These are phyloP conservation scores for Laticauda colubrina DNA, from an alignment of 2,113 vertebrate species.

Conservation along the genomic window DNA sequence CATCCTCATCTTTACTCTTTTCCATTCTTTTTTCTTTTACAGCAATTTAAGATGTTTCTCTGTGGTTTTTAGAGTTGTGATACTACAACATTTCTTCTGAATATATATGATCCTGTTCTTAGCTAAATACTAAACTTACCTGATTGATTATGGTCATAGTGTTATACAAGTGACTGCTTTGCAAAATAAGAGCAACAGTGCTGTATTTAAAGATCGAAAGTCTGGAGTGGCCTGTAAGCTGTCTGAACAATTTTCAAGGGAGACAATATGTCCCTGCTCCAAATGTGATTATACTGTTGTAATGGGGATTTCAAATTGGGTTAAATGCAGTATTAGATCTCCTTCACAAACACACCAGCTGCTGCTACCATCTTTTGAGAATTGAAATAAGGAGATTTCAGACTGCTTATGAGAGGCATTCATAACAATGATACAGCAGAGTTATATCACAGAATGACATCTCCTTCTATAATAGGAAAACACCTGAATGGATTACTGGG, in stretches of 20 bases:
- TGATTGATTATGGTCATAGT: background rate
- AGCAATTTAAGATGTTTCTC: background rate
- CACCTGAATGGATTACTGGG: background rate
- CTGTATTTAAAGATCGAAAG: slow-evolving; percentile 13
- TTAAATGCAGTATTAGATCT: slow-evolving; percentile 49
- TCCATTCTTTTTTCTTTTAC: background rate
- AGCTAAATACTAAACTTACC: slow-evolving; percentile 13
- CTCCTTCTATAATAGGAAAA: background rate
- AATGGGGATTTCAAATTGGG: slow-evolving; percentile 62
- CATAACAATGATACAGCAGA: slow-evolving; percentile 14
- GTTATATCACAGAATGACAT: background rate
- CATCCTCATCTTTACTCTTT: no score
- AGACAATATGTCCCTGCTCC: slow-evolving; percentile 27
- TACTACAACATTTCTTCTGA: background rate
- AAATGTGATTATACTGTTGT: slow-evolving; percentile 67
- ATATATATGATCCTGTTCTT: background rate
- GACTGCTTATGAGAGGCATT: slow-evolving; percentile 12
- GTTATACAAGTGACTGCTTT: slow-evolving; percentile 34
- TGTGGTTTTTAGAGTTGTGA: background rate
- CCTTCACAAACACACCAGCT: slow-evolving; percentile 40
- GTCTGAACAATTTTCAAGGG: slow-evolving; percentile 43
- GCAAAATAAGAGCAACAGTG: slow-evolving; percentile 5
- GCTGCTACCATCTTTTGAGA: slow-evolving; percentile 52
- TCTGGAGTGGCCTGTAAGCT: slow-evolving; percentile 40
- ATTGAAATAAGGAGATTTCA: slow-evolving; percentile 55